Conservation (phyloP, 2,797 vertebrate genomes). For the Eulemur coronatus region DNA sequence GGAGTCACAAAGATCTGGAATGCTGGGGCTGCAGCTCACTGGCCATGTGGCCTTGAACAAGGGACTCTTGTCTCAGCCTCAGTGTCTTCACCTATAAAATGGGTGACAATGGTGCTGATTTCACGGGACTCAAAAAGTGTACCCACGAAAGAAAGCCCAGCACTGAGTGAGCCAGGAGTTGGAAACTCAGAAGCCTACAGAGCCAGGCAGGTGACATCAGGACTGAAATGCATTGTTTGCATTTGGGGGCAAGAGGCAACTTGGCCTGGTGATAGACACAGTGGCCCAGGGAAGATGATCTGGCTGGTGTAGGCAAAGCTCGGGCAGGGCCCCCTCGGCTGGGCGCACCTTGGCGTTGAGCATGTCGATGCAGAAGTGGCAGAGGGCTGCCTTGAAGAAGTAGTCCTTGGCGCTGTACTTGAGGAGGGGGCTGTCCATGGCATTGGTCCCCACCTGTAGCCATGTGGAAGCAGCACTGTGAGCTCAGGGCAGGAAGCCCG, state of each 20-base stretch:
- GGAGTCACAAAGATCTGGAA: not conserved
- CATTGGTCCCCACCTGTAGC: constrained; percentile 90
- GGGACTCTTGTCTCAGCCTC: not conserved
- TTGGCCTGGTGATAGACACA: not conserved
- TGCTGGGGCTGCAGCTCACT: not conserved
- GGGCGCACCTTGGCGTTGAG: constrained; percentile 91
- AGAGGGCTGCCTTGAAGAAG: constrained; percentile 94
- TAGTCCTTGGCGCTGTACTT: constrained; percentile 96
- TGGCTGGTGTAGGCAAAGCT: not conserved
- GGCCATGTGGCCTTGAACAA: not conserved
- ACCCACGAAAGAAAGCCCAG: not conserved
- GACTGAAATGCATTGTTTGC: not conserved
- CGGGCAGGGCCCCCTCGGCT: not conserved
- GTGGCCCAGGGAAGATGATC: fast-evolving
- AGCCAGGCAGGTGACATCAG: not conserved
- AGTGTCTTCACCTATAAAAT: not conserved
- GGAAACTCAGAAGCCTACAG: not conserved
- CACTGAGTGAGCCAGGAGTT: fast-evolving
- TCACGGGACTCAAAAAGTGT: not conserved
- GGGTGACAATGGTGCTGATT: not conserved
- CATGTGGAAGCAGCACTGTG: not conserved
- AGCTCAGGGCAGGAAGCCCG: not conserved
- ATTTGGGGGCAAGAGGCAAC: not conserved
- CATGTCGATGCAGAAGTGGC: constrained; percentile 96
- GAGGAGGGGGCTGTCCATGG: constrained; percentile 95